Percentiles rank a stretch among this genome's conserved stretches.
These are phyloP conservation scores for Cerceris rybyensis DNA, from an alignment of 2,888 invertebrate species.

Conservation along the genomic window DNA sequence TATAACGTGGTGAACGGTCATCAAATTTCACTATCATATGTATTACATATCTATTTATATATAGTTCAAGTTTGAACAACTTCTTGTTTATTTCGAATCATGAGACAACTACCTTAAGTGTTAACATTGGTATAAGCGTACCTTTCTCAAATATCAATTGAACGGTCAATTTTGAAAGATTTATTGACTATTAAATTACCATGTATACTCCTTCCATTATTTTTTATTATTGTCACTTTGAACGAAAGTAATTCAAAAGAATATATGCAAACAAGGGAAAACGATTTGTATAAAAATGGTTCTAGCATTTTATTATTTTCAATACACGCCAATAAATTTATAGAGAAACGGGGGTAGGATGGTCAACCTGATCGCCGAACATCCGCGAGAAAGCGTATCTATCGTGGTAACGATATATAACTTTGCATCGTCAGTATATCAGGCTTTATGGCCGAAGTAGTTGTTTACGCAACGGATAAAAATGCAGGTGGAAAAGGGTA, in stretches of 20 bases:
- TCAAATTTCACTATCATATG: too few relatives aligned
- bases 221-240: too few relatives aligned
- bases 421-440: constrained; percentile 74
- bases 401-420: constrained; percentile 74
- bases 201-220: too few relatives aligned
- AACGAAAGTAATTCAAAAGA: not conserved
- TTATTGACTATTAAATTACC: too few relatives aligned
- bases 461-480: constrained; percentile 76
- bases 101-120: too few relatives aligned
- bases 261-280: constrained; percentile 20
- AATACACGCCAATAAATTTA: constrained; percentile 61
- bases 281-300: constrained; percentile 9
- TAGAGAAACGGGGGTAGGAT: constrained; percentile 38
- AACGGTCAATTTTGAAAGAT: too few relatives aligned
- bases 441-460: constrained; percentile 74
- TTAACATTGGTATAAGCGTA: too few relatives aligned
- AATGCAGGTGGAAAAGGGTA: constrained; percentile 73
- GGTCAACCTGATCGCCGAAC: constrained; percentile 39
- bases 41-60: too few relatives aligned
- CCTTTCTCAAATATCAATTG: too few relatives aligned
- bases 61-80: too few relatives aligned
- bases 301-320: constrained; percentile 31
- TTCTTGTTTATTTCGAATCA: too few relatives aligned
- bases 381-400: constrained; percentile 60
- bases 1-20: too few relatives aligned